Evolutionary conservation across 2,888 invertebrate species (phyloP).

Genomic region (Luperina nickerlii): DNA sequence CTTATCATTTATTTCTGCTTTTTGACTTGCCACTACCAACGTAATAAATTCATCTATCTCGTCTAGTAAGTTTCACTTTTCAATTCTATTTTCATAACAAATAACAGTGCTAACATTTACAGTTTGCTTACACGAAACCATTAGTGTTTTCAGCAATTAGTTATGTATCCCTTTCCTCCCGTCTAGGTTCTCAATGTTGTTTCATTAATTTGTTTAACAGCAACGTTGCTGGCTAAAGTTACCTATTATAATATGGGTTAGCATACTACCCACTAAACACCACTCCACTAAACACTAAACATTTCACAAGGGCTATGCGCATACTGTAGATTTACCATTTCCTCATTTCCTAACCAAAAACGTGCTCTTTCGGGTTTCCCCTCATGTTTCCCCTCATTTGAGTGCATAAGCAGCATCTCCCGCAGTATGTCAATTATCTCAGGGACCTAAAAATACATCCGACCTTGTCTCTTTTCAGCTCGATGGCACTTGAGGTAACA

Average conservation of each 20-base stretch:
- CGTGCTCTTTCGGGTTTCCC: neutral
- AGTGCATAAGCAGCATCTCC: slow-evolving; percentile 46
- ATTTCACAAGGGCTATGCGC: neutral
- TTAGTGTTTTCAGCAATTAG: slow-evolving; percentile 35
- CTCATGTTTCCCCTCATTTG: slow-evolving; percentile 38
- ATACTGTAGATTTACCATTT: neutral
- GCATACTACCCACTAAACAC: too few species aligned
- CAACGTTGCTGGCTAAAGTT: slow-evolving; percentile 9
- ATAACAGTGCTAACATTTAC: neutral
- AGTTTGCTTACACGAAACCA: slow-evolving; percentile 5
- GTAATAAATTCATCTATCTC: neutral
- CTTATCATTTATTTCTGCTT: neutral
- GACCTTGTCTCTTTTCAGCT: slow-evolving; percentile 37
- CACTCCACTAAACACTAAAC: too few species aligned
- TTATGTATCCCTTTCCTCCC: slow-evolving; percentile 17
- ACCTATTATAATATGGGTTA: slow-evolving; percentile 15
- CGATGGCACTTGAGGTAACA: slow-evolving; percentile 56
- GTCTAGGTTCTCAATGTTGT: slow-evolving; percentile 8
- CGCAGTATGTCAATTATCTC: slow-evolving; percentile 54
- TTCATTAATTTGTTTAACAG: slow-evolving; percentile 12
- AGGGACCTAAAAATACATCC: slow-evolving; percentile 57
- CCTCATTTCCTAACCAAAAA: slow-evolving; percentile 23
- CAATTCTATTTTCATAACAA: neutral
- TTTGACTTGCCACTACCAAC: neutral
- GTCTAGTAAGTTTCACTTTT: slow-evolving; percentile 7